Evolutionary conservation across 2,888 invertebrate genomes (phyloP).

Genomic region (Copidosoma aretas): DNA sequence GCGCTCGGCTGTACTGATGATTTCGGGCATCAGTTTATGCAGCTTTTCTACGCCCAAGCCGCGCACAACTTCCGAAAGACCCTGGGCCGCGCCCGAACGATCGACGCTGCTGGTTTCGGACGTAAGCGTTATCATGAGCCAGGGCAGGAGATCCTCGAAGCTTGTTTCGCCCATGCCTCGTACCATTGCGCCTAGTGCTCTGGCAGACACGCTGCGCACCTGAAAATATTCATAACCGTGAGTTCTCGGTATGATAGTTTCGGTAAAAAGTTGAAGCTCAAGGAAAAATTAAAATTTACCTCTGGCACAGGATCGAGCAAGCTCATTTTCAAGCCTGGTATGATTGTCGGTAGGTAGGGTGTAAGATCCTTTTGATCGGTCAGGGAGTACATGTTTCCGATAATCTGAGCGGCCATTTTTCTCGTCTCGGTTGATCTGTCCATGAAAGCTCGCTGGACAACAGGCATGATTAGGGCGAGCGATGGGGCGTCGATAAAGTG

Average conservation of each 20-base stretch:
- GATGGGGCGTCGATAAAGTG: slow-evolving; percentile 99
- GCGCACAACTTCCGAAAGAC: slow-evolving; percentile 96
- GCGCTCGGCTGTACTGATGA: slow-evolving; percentile 91
- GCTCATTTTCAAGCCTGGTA: slow-evolving; percentile 95
- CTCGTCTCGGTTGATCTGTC: slow-evolving; percentile 97
- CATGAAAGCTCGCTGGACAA: slow-evolving; percentile 96
- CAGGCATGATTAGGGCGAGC: slow-evolving; percentile 98
- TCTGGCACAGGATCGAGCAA: slow-evolving; percentile 98
- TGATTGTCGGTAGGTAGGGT: slow-evolving; percentile 94
- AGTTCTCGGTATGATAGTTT: neutral
- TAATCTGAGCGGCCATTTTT: slow-evolving; percentile 99
- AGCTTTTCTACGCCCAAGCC: slow-evolving; percentile 94
- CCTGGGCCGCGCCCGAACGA: slow-evolving; percentile 94
- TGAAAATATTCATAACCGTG: neutral
- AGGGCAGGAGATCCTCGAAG: slow-evolving; percentile 94
- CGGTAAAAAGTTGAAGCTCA: neutral
- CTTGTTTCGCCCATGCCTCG: slow-evolving; percentile 95
- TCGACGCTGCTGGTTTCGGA: slow-evolving; percentile 96
- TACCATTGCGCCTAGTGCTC: slow-evolving; percentile 97
- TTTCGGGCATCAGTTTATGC: slow-evolving; percentile 96
- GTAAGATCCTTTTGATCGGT: slow-evolving; percentile 98
- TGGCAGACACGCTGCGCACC: slow-evolving; percentile 88
- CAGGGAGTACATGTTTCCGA: slow-evolving; percentile 98
- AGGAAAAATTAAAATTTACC: slow-evolving; percentile 55
- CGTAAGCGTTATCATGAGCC: slow-evolving; percentile 97